Percentiles rank a stretch among this genome's conserved stretches.
phyloP scores from a whole-genome alignment of 35 echinoderm and acorn worm species.

The Heliocidaris erythrogramma region DNA sequence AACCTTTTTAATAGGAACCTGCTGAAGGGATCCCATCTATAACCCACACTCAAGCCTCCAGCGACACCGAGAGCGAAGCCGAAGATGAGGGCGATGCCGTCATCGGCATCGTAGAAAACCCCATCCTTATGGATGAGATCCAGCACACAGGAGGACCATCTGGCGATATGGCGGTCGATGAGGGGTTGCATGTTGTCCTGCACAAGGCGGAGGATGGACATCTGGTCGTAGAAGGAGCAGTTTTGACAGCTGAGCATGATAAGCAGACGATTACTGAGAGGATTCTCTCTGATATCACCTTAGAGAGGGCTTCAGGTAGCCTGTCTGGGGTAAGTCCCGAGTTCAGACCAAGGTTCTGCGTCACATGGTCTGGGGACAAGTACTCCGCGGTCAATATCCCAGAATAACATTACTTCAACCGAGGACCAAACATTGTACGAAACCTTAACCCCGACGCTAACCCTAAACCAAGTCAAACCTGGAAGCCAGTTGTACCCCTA shows the following conservation, averaged over 20 bases:
- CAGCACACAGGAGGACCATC: not conserved
- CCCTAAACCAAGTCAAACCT: too few relatives aligned
- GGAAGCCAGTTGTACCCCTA: too few relatives aligned
- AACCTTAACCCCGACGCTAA: too few relatives aligned
- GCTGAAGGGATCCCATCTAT: not conserved
- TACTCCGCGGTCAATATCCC: too few relatives aligned
- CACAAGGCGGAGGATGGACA: slow-evolving; percentile 51
- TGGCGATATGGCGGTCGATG: not conserved
- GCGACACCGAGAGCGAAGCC: slow-evolving; percentile 28
- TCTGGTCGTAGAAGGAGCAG: slow-evolving; percentile 63
- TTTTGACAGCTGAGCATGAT: slow-evolving; percentile 19
- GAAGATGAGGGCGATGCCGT: slow-evolving; percentile 50
- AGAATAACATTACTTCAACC: too few relatives aligned
- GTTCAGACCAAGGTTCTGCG: too few relatives aligned
- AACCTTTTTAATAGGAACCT: not conserved
- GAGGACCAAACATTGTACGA: too few relatives aligned
- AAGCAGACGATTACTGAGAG: slow-evolving; percentile 62
- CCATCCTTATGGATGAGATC: slow-evolving; percentile 54
- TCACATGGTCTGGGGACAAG: too few relatives aligned
- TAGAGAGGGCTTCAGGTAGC: slow-evolving; percentile 6
- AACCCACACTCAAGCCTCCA: not conserved
- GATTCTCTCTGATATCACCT: slow-evolving; percentile 41
- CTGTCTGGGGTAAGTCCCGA: not conserved
- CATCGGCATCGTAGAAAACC: slow-evolving; percentile 82
- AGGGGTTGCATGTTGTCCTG: slow-evolving; percentile 51